Evolutionary conservation across 2,888 invertebrate species (phyloP).

Genomic region (Plebejus melissa): DNA sequence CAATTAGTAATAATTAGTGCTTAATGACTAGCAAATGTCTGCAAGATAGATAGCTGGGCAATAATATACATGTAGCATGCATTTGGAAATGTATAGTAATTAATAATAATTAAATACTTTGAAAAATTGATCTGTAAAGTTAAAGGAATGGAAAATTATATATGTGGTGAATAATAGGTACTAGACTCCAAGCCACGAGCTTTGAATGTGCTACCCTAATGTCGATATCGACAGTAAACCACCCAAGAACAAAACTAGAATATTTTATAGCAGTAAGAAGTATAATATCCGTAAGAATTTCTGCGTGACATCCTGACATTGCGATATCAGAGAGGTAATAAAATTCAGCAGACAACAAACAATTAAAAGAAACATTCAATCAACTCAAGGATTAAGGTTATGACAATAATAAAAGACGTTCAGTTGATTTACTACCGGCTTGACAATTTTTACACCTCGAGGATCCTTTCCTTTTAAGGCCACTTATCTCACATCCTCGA

Average conservation of each 20-base stretch:
- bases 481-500: slow-evolving; percentile 24
- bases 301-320: too few species aligned
- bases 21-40: neutral
- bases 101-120: too few species aligned
- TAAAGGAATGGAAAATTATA: too few species aligned
- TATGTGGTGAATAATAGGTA: too few species aligned
- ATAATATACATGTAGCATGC: neutral
- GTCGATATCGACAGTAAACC: too few species aligned
- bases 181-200: too few species aligned
- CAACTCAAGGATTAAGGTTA: slow-evolving; percentile 9
- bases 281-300: too few species aligned
- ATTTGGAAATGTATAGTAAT: neutral
- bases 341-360: neutral
- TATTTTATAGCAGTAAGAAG: too few species aligned
- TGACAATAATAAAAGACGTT: neutral
- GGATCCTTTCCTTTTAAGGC: slow-evolving; percentile 26
- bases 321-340: too few species aligned
- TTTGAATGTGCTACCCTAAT: too few species aligned
- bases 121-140: too few species aligned
- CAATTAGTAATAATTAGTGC: slow-evolving; percentile 14
- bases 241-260: too few species aligned
- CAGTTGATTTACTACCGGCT: slow-evolving; percentile 5
- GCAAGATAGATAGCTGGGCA: neutral
- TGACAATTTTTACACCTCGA: neutral
- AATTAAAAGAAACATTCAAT: neutral